Percentiles rank a stretch among this genome's conserved stretches.
These are phyloP conservation scores for Pilophorus perplexus DNA, from an alignment of 2,888 invertebrate species.

Conservation along the genomic window DNA sequence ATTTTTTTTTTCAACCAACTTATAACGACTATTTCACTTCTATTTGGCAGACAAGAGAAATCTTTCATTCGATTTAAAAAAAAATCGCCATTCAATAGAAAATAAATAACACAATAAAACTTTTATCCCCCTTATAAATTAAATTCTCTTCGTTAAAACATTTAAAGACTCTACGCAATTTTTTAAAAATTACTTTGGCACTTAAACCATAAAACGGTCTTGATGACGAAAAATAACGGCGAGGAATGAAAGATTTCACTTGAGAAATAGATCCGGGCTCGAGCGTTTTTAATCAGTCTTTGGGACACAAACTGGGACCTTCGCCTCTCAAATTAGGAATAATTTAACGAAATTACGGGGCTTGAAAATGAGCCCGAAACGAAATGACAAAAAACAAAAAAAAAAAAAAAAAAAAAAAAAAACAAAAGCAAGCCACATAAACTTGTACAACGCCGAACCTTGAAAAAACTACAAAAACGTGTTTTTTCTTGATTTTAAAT, in stretches of 20 bases:
- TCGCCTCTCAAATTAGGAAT: slow-evolving; percentile 20
- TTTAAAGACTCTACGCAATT: not conserved
- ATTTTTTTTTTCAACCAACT: no score
- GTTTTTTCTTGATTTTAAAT: not conserved
- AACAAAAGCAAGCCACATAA: not conserved
- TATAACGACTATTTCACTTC: no score
- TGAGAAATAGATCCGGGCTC: not conserved
- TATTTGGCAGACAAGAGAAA: no score
- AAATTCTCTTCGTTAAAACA: slow-evolving; percentile 24
- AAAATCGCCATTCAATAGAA: no score
- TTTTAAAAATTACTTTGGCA: slow-evolving; percentile 31
- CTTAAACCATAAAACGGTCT: slow-evolving; percentile 41
- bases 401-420: not conserved
- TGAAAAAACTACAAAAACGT: slow-evolving; percentile 5
- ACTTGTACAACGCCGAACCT: not conserved
- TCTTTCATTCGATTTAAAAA: no score
- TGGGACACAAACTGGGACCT: slow-evolving; percentile 5
- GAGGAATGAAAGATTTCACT: not conserved
- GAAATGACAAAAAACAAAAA: not conserved
- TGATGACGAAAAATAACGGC: slow-evolving; percentile 30
- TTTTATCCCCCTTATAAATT: slow-evolving; percentile 33
- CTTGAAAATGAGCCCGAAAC: no score
- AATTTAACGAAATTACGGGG: not conserved
- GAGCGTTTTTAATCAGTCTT: slow-evolving; percentile 10
- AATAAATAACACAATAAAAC: slow-evolving; percentile 18